These are phyloP conservation scores for Ditula angustiorana DNA, from an alignment of 2,888 invertebrate genomes.

Conservation along the genomic window DNA sequence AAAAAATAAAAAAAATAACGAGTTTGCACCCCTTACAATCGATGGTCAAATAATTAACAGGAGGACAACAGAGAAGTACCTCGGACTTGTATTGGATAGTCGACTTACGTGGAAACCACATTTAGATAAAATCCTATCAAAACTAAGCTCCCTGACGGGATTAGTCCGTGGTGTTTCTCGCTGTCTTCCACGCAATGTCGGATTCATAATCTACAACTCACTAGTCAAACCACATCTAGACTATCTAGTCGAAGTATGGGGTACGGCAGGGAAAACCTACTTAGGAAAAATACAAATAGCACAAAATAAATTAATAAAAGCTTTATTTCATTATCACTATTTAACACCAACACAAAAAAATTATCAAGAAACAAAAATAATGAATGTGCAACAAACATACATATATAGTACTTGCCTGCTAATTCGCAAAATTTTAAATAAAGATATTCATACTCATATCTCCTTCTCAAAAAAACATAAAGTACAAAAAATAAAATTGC, in stretches of 20 bases:
- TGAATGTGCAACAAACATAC: background rate
- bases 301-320: too few relatives aligned
- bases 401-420: slow-evolving; percentile 23
- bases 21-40: background rate
- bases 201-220: too few relatives aligned
- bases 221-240: background rate
- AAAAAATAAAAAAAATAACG: background rate
- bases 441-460: background rate
- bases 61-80: slow-evolving; percentile 41
- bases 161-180: slow-evolving; percentile 20
- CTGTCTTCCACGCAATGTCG: background rate
- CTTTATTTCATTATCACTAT: background rate
- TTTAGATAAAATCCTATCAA: slow-evolving; percentile 37
- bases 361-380: background rate
- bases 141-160: slow-evolving; percentile 41
- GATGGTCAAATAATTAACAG: background rate
- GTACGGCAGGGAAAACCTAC: background rate
- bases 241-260: background rate
- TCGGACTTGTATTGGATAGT: slow-evolving; percentile 42
- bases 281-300: too few relatives aligned
- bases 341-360: background rate
- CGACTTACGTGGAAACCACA: slow-evolving; percentile 42
- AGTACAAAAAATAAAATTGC: slow-evolving; percentile 12
- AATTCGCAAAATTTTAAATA: slow-evolving; percentile 33
- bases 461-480: slow-evolving; percentile 10